Evolutionary conservation across 2,113 vertebrate species (phyloP).

Genomic region (Elaphurus davidianus): DNA sequence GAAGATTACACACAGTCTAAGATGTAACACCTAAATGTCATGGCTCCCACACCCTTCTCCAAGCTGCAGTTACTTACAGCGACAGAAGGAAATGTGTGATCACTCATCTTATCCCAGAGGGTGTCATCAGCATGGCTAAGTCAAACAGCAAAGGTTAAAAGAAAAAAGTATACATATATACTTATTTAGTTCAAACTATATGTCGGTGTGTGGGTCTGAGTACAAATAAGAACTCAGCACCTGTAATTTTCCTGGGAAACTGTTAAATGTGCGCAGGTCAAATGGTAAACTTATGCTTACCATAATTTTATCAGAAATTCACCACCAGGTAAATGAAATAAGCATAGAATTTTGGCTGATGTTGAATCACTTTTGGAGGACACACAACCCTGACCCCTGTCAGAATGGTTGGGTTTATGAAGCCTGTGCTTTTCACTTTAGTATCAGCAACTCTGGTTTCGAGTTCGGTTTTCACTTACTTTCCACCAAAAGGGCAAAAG

Average conservation of each 20-base stretch:
- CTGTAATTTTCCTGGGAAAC: background rate
- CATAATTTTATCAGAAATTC: background rate
- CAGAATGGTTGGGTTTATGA: background rate
- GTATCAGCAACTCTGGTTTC: background rate
- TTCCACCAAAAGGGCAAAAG: background rate
- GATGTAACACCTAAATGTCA: fast-evolving
- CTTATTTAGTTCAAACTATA: background rate
- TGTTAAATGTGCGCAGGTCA: background rate
- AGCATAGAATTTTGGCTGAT: background rate
- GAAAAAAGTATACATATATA: background rate
- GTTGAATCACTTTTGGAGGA: background rate
- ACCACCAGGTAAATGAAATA: background rate
- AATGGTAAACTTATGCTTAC: background rate
- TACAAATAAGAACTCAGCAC: background rate
- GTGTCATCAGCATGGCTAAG: background rate
- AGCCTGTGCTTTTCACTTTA: background rate
- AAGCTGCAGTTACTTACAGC: background rate
- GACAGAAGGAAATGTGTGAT: background rate
- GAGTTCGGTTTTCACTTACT: background rate
- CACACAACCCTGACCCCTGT: background rate
- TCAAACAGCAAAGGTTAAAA: background rate
- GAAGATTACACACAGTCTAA: background rate
- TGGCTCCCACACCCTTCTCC: background rate
- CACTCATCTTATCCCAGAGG: background rate
- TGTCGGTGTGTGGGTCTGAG: background rate